phyloP scores from a whole-genome alignment of 2,888 invertebrate species.

The Agonopterix subpropinquella region DNA sequence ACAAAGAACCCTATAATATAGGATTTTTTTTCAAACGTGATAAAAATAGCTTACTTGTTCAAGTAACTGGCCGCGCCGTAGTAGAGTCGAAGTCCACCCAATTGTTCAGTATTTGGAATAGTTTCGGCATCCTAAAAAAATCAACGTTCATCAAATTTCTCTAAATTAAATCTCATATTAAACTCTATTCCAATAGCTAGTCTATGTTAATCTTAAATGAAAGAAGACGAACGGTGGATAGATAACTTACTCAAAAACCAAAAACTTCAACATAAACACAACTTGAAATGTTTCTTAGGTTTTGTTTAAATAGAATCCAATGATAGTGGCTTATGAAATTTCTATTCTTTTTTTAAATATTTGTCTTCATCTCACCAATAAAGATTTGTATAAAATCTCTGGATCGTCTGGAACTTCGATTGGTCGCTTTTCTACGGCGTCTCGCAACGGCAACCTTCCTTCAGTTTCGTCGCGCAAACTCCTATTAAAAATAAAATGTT shows the following conservation, averaged over 20 bases:
- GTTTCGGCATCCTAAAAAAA: conserved; percentile 41
- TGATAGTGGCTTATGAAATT: too few species aligned
- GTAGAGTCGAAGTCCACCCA: conserved; percentile 35
- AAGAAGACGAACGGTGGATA: too few species aligned
- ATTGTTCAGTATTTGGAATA: conserved; percentile 22
- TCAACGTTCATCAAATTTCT: background rate
- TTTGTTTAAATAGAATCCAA: too few species aligned
- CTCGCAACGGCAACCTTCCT: conserved; percentile 78
- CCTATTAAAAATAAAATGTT: conserved; percentile 20
- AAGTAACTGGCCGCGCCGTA: conserved; percentile 64
- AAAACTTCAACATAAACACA: too few species aligned
- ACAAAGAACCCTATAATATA: too few species aligned
- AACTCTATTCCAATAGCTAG: too few species aligned
- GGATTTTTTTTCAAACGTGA: too few species aligned
- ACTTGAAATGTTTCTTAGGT: too few species aligned
- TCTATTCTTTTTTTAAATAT: background rate
- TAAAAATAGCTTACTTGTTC: conserved; percentile 47
- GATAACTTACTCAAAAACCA: too few species aligned
- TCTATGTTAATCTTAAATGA: too few species aligned
- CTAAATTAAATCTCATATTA: too few species aligned
- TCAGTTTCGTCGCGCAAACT: conserved; percentile 57
- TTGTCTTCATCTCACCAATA: conserved; percentile 30
- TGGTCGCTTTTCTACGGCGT: conserved; percentile 81
- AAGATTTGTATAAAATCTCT: conserved; percentile 36
- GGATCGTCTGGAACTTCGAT: conserved; percentile 45